phyloP scores from a whole-genome alignment of 2,113 vertebrate genomes.

The Melanerpes formicivorus region DNA sequence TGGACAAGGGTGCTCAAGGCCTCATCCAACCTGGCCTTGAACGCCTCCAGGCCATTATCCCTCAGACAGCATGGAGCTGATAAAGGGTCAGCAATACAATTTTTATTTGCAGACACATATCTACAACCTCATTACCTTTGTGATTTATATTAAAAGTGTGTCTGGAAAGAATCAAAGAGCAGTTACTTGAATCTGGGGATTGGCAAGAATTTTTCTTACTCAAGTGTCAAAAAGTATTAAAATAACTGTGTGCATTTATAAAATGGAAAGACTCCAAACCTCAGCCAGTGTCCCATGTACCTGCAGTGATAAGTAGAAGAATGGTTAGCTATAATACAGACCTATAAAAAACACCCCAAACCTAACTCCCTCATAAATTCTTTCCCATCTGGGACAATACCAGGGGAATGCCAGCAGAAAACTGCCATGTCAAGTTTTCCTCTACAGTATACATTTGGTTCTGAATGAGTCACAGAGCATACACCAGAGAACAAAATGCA shows the following conservation, averaged over 20 bases:
- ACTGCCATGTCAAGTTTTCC: not conserved
- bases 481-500: conserved; percentile 5
- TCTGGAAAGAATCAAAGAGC: conserved; percentile 30
- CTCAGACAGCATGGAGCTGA: not conserved
- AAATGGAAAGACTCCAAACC: conserved; percentile 44
- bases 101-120: conserved; percentile 8
- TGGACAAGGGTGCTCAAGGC: no score
- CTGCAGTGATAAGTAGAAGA: conserved; percentile 47
- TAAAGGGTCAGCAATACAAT: not conserved
- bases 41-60: no score
- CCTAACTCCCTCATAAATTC: not conserved
- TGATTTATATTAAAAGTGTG: not conserved
- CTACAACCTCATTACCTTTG: conserved; percentile 6
- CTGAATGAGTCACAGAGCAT: not conserved
- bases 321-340: not conserved
- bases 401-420: conserved; percentile 11
- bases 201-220: conserved; percentile 45
- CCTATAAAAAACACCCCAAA: not conserved
- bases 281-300: conserved; percentile 69
- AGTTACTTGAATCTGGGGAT: conserved; percentile 3
- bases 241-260: conserved; percentile 39
- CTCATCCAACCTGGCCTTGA: no score
- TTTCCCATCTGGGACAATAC: conserved; percentile 33
- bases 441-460: not conserved
- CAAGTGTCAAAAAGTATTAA: conserved; percentile 65